phyloP scores from a whole-genome alignment of 1,140 invertebrate species.

The Paraescarpia echinospica region DNA sequence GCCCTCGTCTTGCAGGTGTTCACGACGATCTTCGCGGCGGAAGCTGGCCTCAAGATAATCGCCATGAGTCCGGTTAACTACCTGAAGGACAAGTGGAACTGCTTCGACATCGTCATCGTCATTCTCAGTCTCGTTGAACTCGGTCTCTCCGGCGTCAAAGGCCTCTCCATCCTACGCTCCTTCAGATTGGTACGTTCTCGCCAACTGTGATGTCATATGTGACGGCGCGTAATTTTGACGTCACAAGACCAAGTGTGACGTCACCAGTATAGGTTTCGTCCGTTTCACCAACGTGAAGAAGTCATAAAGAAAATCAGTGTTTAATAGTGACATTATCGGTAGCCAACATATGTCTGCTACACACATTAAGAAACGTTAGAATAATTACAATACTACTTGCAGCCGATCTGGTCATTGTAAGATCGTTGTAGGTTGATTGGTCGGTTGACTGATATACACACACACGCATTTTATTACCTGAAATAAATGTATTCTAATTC shows the following conservation, averaged over 20 bases:
- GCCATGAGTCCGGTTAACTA: slow-evolving; percentile 97
- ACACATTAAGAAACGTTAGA: no score
- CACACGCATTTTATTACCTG: no score
- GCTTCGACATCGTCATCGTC: slow-evolving; percentile 98
- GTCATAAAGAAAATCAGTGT: no score
- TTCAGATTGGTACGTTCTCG: slow-evolving; percentile 88
- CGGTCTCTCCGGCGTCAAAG: slow-evolving; percentile 87
- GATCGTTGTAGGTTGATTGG: no score
- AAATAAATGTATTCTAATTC: no score
- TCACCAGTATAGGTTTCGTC: not conserved
- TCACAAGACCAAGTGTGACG: not conserved
- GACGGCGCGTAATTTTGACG: not conserved
- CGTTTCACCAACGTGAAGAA: no score
- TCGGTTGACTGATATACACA: no score
- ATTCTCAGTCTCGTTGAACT: slow-evolving; percentile 91
- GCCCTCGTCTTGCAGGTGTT: slow-evolving; percentile 78
- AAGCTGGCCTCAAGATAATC: slow-evolving; percentile 92
- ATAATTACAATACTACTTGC: no score
- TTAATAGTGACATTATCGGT: no score
- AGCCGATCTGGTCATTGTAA: no score
- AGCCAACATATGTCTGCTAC: no score
- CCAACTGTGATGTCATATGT: not conserved
- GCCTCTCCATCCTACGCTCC: slow-evolving; percentile 92
- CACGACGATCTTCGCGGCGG: slow-evolving; percentile 94
- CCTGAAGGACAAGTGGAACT: slow-evolving; percentile 98